Evolutionary conservation across 1,140 invertebrate species (phyloP).

Genomic region (Pseudomyrmex cubaensis): DNA sequence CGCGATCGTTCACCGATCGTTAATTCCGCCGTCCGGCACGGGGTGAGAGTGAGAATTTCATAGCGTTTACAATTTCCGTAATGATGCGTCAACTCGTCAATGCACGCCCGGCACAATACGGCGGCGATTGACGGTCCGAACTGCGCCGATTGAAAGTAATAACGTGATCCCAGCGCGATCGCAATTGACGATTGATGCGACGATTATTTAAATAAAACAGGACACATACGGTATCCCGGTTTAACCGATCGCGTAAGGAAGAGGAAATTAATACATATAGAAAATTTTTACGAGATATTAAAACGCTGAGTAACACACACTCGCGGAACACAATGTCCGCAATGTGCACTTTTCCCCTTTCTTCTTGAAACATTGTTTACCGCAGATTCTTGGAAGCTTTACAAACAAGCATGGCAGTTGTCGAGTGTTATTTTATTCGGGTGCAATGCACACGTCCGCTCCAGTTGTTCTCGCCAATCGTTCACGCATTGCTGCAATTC

Average conservation of each 20-base stretch:
- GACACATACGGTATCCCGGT: no score
- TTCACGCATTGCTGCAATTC: conserved; percentile 26
- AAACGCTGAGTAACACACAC: neutral
- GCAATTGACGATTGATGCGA: conserved; percentile 24
- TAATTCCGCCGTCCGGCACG: neutral
- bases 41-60: conserved; percentile 13
- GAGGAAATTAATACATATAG: no score
- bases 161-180: conserved; percentile 16
- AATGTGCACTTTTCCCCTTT: neutral
- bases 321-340: no score
- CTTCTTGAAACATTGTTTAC: neutral
- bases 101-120: conserved; percentile 4
- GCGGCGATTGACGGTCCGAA: conserved; percentile 45
- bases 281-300: no score
- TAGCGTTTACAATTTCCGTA: conserved; percentile 55
- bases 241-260: no score
- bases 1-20: neutral
- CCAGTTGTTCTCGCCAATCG: neutral
- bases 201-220: conserved; percentile 24
- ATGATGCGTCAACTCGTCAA: conserved; percentile 64
- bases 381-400: neutral
- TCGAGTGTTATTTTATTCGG: conserved; percentile 5
- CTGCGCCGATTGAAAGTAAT: conserved; percentile 22
- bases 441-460: neutral
- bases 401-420: neutral